Percentiles rank a stretch among this genome's conserved stretches.
Evolutionary conservation across 2,113 vertebrate genomes (phyloP).

Genomic region (Brachyhypopomus occidentalis): DNA sequence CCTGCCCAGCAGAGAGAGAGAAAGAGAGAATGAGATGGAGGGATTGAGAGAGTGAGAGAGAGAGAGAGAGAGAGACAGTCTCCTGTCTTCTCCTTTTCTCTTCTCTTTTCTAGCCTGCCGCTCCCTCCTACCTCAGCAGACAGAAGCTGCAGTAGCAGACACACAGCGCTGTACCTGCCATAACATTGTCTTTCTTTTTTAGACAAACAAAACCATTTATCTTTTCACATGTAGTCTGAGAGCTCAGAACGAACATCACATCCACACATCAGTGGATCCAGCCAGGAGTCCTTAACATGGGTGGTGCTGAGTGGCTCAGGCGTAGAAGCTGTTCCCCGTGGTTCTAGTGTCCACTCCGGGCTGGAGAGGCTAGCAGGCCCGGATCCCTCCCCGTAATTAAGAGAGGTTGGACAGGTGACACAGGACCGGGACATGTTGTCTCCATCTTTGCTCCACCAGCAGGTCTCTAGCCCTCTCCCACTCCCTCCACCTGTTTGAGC

Average conservation of each 20-base stretch:
- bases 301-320: not conserved
- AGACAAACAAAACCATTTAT: conserved; percentile 16
- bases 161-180: not conserved
- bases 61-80: not conserved
- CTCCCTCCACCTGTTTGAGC: conserved; percentile 56
- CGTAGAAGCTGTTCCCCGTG: no score
- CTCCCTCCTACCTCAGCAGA: not conserved
- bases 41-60: not conserved
- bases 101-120: not conserved
- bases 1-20: conserved; percentile 49
- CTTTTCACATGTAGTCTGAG: not conserved
- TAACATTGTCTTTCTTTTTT: not conserved
- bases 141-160: not conserved
- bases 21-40: not conserved
- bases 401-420: conserved; percentile 77
- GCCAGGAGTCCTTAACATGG: not conserved
- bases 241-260: not conserved
- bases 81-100: not conserved
- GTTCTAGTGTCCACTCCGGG: not conserved
- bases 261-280: not conserved
- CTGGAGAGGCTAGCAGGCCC: conserved; percentile 56
- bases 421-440: conserved; percentile 68
- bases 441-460: conserved; percentile 36
- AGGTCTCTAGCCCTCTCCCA: conserved; percentile 8
- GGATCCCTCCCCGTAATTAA: conserved; percentile 70